phyloP scores from a whole-genome alignment of 2,888 invertebrate species.

The Drosophila paracracens region DNA sequence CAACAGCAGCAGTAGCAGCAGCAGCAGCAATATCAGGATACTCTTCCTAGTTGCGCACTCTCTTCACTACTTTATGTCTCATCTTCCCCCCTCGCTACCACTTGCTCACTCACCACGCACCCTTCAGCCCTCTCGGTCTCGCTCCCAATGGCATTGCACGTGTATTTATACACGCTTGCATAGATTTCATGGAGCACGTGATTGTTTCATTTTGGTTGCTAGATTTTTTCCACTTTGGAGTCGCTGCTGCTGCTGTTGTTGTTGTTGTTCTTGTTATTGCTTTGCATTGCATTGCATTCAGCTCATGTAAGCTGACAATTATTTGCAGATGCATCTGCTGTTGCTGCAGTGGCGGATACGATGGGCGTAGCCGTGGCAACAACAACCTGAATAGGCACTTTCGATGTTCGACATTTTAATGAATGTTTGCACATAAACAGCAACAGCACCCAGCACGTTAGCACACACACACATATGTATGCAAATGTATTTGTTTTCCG shows the following conservation, averaged over 20 bases:
- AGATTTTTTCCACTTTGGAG: slow-evolving; percentile 46
- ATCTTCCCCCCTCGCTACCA: neutral
- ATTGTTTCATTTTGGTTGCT: slow-evolving; percentile 78
- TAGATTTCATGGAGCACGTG: slow-evolving; percentile 81
- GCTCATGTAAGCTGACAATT: slow-evolving; percentile 80
- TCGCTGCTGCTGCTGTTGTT: slow-evolving; percentile 8
- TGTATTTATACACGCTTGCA: slow-evolving; percentile 78
- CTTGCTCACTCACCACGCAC: neutral
- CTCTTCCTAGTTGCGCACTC: slow-evolving; percentile 41
- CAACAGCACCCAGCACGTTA: slow-evolving; percentile 45
- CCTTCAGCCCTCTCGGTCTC: neutral
- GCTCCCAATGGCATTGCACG: slow-evolving; percentile 51
- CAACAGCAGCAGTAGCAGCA: slow-evolving; percentile 10
- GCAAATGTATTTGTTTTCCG: slow-evolving; percentile 56
- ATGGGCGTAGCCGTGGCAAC: slow-evolving; percentile 73
- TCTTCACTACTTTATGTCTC: slow-evolving; percentile 5
- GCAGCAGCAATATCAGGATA: slow-evolving; percentile 25
- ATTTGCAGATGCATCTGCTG: slow-evolving; percentile 75
- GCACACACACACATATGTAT: slow-evolving; percentile 31
- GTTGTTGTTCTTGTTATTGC: slow-evolving; percentile 15
- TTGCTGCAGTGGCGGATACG: slow-evolving; percentile 50
- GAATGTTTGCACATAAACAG: slow-evolving; percentile 80
- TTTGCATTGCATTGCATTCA: slow-evolving; percentile 60
- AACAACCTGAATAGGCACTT: slow-evolving; percentile 80
- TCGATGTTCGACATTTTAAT: slow-evolving; percentile 81